Conservation (phyloP, 1,140 invertebrate species). For the Cydia fagiglandana region DNA sequence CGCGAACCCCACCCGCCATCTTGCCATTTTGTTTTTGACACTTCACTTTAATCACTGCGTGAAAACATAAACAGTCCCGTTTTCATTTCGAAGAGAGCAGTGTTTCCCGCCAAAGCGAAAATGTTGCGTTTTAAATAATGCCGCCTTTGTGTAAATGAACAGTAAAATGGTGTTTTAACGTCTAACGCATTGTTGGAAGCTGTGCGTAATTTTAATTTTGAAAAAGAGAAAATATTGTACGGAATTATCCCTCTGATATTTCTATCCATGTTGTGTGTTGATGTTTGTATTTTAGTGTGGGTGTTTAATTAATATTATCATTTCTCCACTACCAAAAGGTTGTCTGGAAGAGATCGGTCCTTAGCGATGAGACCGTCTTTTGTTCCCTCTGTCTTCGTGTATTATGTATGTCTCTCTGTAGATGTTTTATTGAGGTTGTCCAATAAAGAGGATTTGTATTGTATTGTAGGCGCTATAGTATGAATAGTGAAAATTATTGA, state of each 20-base stretch:
- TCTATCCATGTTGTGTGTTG: neutral
- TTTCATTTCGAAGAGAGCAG: constrained; percentile 75
- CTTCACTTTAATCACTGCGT: constrained; percentile 76
- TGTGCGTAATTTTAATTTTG: constrained; percentile 7
- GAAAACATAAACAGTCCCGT: constrained; percentile 74
- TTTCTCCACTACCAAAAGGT: too few relatives aligned
- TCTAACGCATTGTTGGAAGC: constrained; percentile 13
- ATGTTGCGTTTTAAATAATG: constrained; percentile 60
- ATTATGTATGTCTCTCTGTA: too few relatives aligned
- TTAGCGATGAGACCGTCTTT: too few relatives aligned
- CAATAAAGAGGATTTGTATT: too few relatives aligned
- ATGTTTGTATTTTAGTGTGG: too few relatives aligned
- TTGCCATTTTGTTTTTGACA: constrained; percentile 76
- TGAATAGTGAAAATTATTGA: too few relatives aligned
- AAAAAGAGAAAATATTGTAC: neutral
- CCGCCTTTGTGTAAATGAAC: constrained; percentile 60
- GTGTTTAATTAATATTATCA: too few relatives aligned
- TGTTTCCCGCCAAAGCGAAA: constrained; percentile 52
- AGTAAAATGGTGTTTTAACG: constrained; percentile 58
- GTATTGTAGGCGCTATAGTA: too few relatives aligned
- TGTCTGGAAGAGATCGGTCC: too few relatives aligned
- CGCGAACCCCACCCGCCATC: constrained; percentile 47
- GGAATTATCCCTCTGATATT: neutral
- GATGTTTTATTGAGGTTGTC: too few relatives aligned
- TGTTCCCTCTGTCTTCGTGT: too few relatives aligned